Base-by-base conservation (phyloP, 92 coral and sea anemone genomes). In the Palythoa grandis region DNA sequence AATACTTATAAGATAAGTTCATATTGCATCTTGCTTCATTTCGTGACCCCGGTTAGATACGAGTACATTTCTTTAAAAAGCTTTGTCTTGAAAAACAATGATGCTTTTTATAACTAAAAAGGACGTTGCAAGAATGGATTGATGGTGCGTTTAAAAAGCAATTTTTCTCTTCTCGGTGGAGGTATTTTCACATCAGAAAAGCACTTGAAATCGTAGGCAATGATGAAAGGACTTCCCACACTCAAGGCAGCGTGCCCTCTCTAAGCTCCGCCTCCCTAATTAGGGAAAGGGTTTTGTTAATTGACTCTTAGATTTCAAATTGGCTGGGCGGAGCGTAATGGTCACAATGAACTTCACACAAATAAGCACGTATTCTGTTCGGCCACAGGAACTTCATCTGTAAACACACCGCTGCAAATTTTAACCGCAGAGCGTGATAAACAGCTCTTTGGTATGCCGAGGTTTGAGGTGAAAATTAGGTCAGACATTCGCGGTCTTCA, bases 301-400 rank as follows among this genome's bases (percentile, higher is more conserved):
- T 80, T 80, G 85, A 61, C 85, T 66, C 70, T 80, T 80, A 80
- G 66, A 80, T 67, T 80, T 74, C 85, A 80, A 80, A 80, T 80
- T 80, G 85, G 74, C 58, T 40, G 74, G 85, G 85, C 85, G 75
- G 85, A 80, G 85, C 85, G 12, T 80, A 65, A 37, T 19, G 74
- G n/a, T 80, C 53, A 29, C 35, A 70, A 11, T 78, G 23, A 60
- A 61, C 60, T 65, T 1, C 35, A 11, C 74, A 63, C 11, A 76
- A 47, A 52, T 74, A 68, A 11, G 84, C 85, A 80, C 85, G 73
- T 80, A 65, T 74, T 47, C 6, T 6, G 61, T 38, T 19, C 40
- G 4, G 40, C 85, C 85, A 67, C 74, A 48, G 74, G 85, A 78
- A 60, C 12, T 25, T 16, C 38, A n/a, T 80, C 35, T 25, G 15